Percentiles rank a stretch among this genome's conserved stretches.
phyloP scores from a whole-genome alignment of 2,888 invertebrate species.

The Lypha dubia region DNA sequence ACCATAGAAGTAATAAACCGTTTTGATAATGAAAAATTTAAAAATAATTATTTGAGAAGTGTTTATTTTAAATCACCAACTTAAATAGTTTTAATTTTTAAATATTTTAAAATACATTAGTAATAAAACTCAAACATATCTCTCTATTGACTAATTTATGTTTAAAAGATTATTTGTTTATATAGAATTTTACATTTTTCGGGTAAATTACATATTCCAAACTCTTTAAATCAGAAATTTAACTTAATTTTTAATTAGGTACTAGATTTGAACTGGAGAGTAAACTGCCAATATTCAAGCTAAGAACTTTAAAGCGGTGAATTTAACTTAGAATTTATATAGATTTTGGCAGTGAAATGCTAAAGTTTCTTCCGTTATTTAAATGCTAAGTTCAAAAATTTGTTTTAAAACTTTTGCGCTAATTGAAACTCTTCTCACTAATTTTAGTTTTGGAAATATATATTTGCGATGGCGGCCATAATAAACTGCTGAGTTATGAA shows the following conservation, averaged over 20 bases:
- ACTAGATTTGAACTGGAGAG: no score
- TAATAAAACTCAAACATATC: background rate
- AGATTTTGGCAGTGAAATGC: no score
- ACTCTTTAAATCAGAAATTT: background rate
- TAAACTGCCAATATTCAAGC: no score
- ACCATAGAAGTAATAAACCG: background rate
- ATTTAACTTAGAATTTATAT: no score
- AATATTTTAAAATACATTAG: constrained; percentile 25
- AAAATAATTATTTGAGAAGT: constrained; percentile 29
- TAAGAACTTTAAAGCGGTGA: no score
- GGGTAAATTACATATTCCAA: no score
- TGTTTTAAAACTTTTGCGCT: no score
- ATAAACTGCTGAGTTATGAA: background rate
- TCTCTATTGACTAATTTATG: constrained; percentile 10
- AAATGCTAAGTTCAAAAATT: no score
- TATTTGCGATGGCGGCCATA: background rate
- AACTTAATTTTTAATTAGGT: background rate
- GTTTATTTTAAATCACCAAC: constrained; percentile 30
- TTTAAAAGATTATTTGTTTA: background rate
- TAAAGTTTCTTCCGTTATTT: no score
- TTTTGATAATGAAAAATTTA: constrained; percentile 26
- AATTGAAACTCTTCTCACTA: no score
- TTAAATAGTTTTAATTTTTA: constrained; percentile 25
- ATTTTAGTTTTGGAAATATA: no score
- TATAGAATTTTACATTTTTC: no score